Evolutionary conservation across 2,797 vertebrate species (phyloP).

Genomic region (Gadopsis marmoratus): DNA sequence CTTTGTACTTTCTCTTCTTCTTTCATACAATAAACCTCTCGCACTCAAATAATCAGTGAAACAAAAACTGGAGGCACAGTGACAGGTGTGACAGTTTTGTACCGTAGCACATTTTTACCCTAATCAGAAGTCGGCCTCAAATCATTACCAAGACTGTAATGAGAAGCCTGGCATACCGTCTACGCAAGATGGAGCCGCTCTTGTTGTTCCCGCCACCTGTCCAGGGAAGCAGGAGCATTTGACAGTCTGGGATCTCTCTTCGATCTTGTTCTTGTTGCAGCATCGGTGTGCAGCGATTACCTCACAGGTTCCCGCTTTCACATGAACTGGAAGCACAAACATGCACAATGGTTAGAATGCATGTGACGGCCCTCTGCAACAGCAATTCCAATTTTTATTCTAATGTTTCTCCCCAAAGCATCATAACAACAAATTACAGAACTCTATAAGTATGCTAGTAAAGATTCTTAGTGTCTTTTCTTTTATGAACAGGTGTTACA

Average conservation of each 20-base stretch:
- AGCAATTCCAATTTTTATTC: not conserved
- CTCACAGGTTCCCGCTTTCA: slow-evolving; percentile 96
- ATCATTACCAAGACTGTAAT: slow-evolving; percentile 52
- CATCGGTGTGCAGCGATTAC: slow-evolving; percentile 97
- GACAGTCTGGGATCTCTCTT: slow-evolving; percentile 97
- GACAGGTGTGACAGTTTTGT: slow-evolving; percentile 59
- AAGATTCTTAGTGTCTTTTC: not conserved
- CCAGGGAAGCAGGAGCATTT: slow-evolving; percentile 98
- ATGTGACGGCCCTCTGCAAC: not conserved
- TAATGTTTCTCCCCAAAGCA: not conserved
- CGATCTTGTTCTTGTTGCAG: slow-evolving; percentile 98
- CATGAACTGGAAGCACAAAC: slow-evolving; percentile 86
- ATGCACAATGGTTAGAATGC: slow-evolving; percentile 22
- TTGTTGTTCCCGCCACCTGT: slow-evolving; percentile 97
- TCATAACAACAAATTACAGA: not conserved
- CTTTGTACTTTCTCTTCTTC: slow-evolving; percentile 5
- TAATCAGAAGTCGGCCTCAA: slow-evolving; percentile 45
- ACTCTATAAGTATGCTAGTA: not conserved
- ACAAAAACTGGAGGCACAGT: slow-evolving; percentile 31
- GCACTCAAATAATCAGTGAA: slow-evolving; percentile 33
- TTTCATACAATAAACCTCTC: slow-evolving; percentile 36
- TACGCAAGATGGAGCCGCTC: slow-evolving; percentile 96
- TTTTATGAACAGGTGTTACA: not conserved
- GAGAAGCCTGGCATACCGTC: slow-evolving; percentile 88
- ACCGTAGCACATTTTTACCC: slow-evolving; percentile 25